Evolutionary conservation across 2,113 vertebrate genomes (phyloP).

Genomic region (Quiscalus mexicanus): DNA sequence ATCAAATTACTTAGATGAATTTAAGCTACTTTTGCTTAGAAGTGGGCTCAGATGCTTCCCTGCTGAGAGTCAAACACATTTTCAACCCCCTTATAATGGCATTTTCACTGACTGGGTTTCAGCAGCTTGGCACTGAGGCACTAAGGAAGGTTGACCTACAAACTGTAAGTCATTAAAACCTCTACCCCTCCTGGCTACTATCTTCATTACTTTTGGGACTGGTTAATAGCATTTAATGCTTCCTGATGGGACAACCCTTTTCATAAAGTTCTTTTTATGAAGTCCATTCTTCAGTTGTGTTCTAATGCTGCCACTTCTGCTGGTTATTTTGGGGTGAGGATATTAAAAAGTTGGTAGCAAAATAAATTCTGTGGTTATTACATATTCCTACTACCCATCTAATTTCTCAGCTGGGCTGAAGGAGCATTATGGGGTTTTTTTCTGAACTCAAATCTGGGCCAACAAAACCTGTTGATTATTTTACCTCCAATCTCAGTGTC

Average conservation of each 20-base stretch:
- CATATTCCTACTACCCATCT: not conserved
- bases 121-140: conserved; percentile 1
- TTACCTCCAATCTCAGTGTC: not conserved
- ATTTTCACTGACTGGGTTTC: not conserved
- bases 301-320: not conserved
- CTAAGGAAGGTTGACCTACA: conserved; percentile 43
- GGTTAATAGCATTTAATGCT: conserved; percentile 28
- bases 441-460: not conserved
- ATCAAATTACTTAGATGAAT: conserved; percentile 24
- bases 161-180: conserved; percentile 40
- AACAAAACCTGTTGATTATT: not conserved
- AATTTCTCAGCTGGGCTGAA: not conserved
- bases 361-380: not conserved
- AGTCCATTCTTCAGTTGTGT: conserved; percentile 37
- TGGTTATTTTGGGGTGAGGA: conserved; percentile 20
- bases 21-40: conserved; percentile 12
- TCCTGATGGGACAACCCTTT: conserved; percentile 14
- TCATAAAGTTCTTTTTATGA: conserved; percentile 46
- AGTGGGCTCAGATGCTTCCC: not conserved
- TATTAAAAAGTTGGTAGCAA: conserved; percentile 38
- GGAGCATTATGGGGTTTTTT: not conserved
- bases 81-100: not conserved
- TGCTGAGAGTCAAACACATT: conserved; percentile 6
- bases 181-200: conserved; percentile 15
- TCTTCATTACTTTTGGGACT: conserved; percentile 11